A percentile compares a stretch with the other conserved stretches of the same genome.
Evolutionary conservation across 2,113 vertebrate genomes (phyloP).

Genomic region (Typhlomys cinereus): DNA sequence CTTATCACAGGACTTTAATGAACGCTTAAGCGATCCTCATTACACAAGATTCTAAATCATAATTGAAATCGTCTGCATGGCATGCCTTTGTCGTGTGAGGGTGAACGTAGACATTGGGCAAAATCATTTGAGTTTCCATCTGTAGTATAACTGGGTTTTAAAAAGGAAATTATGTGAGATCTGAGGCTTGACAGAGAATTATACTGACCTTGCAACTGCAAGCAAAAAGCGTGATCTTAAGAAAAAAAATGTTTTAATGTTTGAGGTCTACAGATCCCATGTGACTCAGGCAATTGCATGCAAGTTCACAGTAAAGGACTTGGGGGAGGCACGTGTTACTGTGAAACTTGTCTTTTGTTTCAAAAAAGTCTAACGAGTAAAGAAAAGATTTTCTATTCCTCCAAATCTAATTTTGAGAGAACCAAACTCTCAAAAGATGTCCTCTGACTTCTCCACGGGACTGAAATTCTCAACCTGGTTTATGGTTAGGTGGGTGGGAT

Average conservation of each 20-base stretch:
- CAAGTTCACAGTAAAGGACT: background rate
- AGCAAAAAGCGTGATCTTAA: background rate
- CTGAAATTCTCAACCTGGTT: no score
- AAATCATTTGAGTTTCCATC: constrained; percentile 81
- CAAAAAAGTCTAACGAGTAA: background rate
- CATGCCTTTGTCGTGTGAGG: constrained; percentile 64
- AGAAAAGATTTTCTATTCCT: background rate
- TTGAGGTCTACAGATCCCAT: background rate
- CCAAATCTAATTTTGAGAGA: background rate
- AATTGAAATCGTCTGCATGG: constrained; percentile 43
- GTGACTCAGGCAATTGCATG: background rate
- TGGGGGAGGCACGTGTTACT: background rate
- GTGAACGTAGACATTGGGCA: constrained; percentile 74
- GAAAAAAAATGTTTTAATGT: background rate
- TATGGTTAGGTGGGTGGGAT: no score
- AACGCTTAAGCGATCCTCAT: constrained; percentile 13
- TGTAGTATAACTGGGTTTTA: constrained; percentile 72
- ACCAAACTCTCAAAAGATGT: no score
- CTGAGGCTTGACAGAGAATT: background rate
- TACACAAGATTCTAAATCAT: constrained; percentile 23
- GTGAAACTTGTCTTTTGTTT: background rate
- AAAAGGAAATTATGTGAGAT: constrained; percentile 63
- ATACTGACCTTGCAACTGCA: background rate
- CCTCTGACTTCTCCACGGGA: no score
- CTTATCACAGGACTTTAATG: constrained; percentile 61